Percentiles rank a stretch among this genome's conserved stretches.
These are phyloP conservation scores for Aptenodytes patagonicus DNA, from an alignment of 2,113 vertebrate species.

Conservation along the genomic window DNA sequence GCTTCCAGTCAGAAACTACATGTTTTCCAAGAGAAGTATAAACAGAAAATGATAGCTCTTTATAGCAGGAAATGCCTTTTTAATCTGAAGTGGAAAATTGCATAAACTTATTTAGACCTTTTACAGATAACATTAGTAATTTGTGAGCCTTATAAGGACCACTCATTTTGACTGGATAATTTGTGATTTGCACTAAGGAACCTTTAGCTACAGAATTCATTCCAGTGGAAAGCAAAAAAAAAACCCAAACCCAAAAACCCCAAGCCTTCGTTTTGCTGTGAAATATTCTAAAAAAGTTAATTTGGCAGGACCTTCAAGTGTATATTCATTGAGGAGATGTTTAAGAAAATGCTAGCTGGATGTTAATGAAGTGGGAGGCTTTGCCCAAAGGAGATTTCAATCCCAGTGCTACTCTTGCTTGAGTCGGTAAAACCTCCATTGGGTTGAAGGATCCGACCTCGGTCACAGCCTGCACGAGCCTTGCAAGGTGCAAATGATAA, in stretches of 20 bases:
- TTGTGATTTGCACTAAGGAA: neutral
- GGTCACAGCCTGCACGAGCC: neutral
- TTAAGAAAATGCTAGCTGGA: neutral
- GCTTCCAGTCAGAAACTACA: neutral
- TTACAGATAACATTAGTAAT: neutral
- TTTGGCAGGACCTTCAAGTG: neutral
- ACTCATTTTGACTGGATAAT: neutral
- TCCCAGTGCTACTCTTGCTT: neutral
- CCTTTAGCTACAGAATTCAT: neutral
- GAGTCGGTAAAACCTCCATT: neutral
- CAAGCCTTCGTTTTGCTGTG: neutral
- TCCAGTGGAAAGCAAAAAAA: neutral
- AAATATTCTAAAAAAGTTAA: neutral
- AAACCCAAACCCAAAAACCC: neutral
- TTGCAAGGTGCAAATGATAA: neutral
- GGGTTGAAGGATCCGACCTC: neutral
- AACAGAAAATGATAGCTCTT: slow-evolving; percentile 3
- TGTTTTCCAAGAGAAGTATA: neutral
- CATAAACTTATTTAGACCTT: neutral
- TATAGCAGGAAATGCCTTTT: slow-evolving; percentile 44
- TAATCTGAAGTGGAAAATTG: slow-evolving; percentile 24
- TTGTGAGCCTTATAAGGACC: neutral
- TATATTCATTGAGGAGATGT: neutral
- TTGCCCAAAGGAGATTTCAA: neutral
- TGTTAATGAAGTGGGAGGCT: neutral